Evolutionary conservation across 2,797 vertebrate species (phyloP).

Genomic region (Myioborus miniatus): DNA sequence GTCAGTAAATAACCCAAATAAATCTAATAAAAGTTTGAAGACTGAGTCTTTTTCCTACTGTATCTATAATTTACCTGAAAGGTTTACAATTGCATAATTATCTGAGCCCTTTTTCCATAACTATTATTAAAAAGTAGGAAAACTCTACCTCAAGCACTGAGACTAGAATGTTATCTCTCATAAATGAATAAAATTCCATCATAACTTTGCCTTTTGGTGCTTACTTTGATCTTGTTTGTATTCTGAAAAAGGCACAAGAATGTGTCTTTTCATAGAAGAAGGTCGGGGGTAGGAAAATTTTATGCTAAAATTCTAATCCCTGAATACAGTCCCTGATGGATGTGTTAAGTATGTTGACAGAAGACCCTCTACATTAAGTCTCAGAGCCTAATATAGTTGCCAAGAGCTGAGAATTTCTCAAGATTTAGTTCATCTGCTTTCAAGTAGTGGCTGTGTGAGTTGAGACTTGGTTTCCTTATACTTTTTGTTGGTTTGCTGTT

Average conservation of each 20-base stretch:
- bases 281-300: neutral
- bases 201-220: neutral
- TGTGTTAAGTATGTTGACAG: conserved; percentile 29
- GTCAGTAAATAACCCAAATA: neutral
- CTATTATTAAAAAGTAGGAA: neutral
- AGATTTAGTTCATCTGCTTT: conserved; percentile 42
- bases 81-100: neutral
- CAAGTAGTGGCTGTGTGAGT: neutral
- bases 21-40: neutral
- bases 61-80: neutral
- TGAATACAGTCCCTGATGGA: neutral
- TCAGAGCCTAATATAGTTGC: conserved; percentile 1
- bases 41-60: neutral
- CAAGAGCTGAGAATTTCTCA: conserved; percentile 37
- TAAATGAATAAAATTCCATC: neutral
- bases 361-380: conserved; percentile 4
- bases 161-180: neutral
- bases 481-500: neutral
- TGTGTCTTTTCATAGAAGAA: neutral
- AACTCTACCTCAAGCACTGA: neutral
- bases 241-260: conserved; percentile 3
- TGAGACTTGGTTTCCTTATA: neutral
- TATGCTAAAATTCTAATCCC: neutral
- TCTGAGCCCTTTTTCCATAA: neutral
- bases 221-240: neutral